These are phyloP conservation scores for Ophiothrix spiculata DNA, from an alignment of 35 echinoderm and acorn worm genomes.

Conservation along the genomic window DNA sequence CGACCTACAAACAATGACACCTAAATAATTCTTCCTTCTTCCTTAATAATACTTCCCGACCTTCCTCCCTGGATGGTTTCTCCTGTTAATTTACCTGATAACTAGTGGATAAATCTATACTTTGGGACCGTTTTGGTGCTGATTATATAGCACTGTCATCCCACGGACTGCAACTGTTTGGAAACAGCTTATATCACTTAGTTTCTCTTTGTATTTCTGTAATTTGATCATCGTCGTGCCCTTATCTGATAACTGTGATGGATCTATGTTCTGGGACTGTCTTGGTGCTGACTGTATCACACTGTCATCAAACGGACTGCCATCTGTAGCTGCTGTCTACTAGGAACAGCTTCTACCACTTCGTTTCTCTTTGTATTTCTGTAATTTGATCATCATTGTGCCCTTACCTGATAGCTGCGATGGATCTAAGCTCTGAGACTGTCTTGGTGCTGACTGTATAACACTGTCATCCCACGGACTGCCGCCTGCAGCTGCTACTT, in stretches of 20 bases:
- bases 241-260: slow-evolving; percentile 14
- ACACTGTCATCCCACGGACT: not conserved
- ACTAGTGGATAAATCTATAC: too few relatives aligned
- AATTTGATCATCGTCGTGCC: not conserved
- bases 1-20: too few relatives aligned
- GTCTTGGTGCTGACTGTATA: not conserved
- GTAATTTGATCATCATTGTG: not conserved
- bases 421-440: not conserved
- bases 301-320: not conserved
- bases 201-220: too few relatives aligned
- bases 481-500: not conserved
- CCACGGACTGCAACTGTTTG: not conserved
- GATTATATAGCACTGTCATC: not conserved
- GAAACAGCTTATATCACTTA: not conserved
- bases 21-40: too few relatives aligned
- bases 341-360: not conserved
- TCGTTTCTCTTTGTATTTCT: too few relatives aligned
- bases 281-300: not conserved
- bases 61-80: too few relatives aligned
- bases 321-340: not conserved
- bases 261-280: slow-evolving; percentile 13
- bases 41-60: too few relatives aligned
- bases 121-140: too few relatives aligned
- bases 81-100: too few relatives aligned
- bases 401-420: not conserved